A percentile compares a stretch with the other conserved stretches of the same genome.
phyloP scores from a whole-genome alignment of 2,888 invertebrate species.

The Sympetrum striolatum region DNA sequence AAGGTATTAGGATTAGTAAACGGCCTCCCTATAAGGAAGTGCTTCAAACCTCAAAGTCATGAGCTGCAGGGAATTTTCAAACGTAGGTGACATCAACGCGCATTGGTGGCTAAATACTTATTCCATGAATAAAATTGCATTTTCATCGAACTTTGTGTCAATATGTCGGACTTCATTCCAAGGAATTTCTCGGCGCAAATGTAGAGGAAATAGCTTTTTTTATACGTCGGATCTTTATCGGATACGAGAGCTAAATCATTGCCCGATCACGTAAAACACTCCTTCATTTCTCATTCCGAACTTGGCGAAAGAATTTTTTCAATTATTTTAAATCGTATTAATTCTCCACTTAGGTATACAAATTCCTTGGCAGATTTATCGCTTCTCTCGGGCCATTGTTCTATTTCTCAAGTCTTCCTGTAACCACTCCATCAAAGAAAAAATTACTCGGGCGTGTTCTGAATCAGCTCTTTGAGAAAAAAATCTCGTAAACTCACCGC shows the following conservation, averaged over 20 bases:
- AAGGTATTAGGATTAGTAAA: not conserved
- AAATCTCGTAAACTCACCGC: not conserved
- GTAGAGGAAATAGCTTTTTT: not conserved
- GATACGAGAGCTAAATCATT: not conserved
- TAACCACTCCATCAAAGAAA: not conserved
- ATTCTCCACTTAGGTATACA: not conserved
- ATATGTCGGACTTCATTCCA: not conserved
- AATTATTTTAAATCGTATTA: not conserved
- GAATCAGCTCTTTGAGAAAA: not conserved
- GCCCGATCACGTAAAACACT: too few relatives aligned
- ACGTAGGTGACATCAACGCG: not conserved
- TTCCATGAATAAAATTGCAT: not conserved
- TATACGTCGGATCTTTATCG: not conserved
- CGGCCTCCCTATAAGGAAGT: not conserved
- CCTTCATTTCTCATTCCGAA: too few relatives aligned
- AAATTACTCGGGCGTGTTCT: not conserved
- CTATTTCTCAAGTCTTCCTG: not conserved
- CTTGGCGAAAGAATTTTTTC: too few relatives aligned
- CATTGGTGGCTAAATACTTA: not conserved
- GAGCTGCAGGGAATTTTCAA: not conserved
- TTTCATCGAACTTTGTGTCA: not conserved
- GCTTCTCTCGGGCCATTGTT: not conserved
- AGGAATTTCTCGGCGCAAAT: not conserved
- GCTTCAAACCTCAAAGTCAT: not conserved
- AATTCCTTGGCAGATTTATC: not conserved